These are phyloP conservation scores for Olivierus martensii DNA, from an alignment of 1,140 invertebrate species.

Conservation along the genomic window DNA sequence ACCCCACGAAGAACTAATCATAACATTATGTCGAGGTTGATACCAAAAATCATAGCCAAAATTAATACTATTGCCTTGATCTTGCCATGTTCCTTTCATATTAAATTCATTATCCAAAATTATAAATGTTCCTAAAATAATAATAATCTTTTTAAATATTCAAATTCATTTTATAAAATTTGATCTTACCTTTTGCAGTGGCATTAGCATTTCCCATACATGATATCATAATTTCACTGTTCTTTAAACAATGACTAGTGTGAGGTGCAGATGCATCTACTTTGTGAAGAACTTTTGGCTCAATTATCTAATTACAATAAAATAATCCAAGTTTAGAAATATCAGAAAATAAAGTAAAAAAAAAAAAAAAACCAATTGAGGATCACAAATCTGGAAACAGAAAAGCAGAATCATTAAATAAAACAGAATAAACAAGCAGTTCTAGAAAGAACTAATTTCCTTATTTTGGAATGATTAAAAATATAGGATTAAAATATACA, in stretches of 20 bases:
- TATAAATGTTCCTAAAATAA: conserved; percentile 59
- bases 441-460: too few species aligned
- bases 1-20: conserved; percentile 87
- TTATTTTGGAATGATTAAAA: too few species aligned
- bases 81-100: conserved; percentile 35
- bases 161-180: neutral
- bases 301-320: conserved; percentile 31
- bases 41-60: conserved; percentile 78
- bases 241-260: conserved; percentile 82
- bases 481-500: too few species aligned
- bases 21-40: conserved; percentile 80
- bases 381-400: too few species aligned
- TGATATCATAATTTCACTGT: conserved; percentile 88
- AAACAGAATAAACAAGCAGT: too few species aligned
- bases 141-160: neutral
- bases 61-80: conserved; percentile 4
- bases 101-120: conserved; percentile 72
- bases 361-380: too few species aligned
- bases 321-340: too few species aligned
- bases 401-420: too few species aligned
- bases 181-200: conserved; percentile 39
- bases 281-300: conserved; percentile 50
- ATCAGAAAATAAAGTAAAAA: too few species aligned
- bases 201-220: conserved; percentile 71
- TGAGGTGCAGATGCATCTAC: conserved; percentile 67